Conservation (phyloP, 92 coral and sea anemone genomes). For the Muricea muricata region DNA sequence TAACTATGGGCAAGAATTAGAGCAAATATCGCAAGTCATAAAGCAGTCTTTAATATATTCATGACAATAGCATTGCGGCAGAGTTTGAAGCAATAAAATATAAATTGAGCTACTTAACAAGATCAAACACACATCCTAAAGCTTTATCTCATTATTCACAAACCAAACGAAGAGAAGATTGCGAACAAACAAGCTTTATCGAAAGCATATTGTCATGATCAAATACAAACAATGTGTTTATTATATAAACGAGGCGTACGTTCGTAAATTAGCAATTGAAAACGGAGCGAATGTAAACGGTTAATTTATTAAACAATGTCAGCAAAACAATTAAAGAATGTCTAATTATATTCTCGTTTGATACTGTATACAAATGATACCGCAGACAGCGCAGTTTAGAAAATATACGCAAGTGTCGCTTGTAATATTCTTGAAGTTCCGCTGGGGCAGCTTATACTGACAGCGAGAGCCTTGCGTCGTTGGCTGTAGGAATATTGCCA, state of each 20-base stretch:
- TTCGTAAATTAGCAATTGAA: slow-evolving; percentile 30
- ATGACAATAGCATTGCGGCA: background rate
- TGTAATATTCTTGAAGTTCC: too few relatives aligned
- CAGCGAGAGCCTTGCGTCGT: too few relatives aligned
- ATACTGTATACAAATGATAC: slow-evolving; percentile 12
- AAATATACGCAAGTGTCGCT: too few relatives aligned
- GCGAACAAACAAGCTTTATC: slow-evolving; percentile 19
- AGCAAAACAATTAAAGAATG: slow-evolving; percentile 28
- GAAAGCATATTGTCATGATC: background rate
- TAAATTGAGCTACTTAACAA: background rate
- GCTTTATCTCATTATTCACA: slow-evolving; percentile 20
- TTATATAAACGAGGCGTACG: background rate
- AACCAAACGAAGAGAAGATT: background rate
- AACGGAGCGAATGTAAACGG: slow-evolving; percentile 16
- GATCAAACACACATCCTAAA: background rate
- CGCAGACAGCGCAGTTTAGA: background rate
- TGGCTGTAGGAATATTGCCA: too few relatives aligned
- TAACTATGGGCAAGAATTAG: too few relatives aligned
- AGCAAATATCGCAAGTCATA: too few relatives aligned
- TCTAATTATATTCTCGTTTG: slow-evolving; percentile 23
- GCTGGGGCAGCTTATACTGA: too few relatives aligned
- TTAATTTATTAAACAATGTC: slow-evolving; percentile 40
- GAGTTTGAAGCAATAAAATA: background rate
- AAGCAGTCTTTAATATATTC: background rate
- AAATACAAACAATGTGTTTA: background rate